phyloP scores from a whole-genome alignment of 2,113 vertebrate species.

The Menidia beryllina region DNA sequence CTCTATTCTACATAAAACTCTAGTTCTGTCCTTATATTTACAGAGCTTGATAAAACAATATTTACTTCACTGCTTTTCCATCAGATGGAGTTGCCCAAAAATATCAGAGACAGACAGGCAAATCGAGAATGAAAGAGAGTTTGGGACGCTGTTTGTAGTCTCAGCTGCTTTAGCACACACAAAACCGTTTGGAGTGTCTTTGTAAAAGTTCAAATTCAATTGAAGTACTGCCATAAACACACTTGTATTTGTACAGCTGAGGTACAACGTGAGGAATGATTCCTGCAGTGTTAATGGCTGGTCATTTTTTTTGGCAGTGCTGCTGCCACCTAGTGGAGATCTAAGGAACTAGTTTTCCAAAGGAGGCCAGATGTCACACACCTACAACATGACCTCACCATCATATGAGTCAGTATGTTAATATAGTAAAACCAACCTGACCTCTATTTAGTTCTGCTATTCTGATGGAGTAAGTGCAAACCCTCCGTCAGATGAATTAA shows the following conservation, averaged over 20 bases:
- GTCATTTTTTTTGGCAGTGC: slow-evolving; percentile 60
- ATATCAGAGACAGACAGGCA: too few species aligned
- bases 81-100: not conserved
- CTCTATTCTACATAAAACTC: slow-evolving; percentile 9
- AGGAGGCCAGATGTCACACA: slow-evolving; percentile 65
- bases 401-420: slow-evolving; percentile 31
- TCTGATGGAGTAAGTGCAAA: slow-evolving; percentile 33
- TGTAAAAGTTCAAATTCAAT: slow-evolving; percentile 10
- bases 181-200: slow-evolving; percentile 16
- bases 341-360: slow-evolving; percentile 56
- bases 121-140: too few species aligned
- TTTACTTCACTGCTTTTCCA: not conserved
- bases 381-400: slow-evolving; percentile 49
- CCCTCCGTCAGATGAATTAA: slow-evolving; percentile 9
- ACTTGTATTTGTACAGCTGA: slow-evolving; percentile 26
- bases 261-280: slow-evolving; percentile 31
- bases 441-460: slow-evolving; percentile 32
- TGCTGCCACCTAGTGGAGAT: slow-evolving; percentile 79
- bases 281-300: slow-evolving; percentile 54
- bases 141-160: not conserved
- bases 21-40: slow-evolving; percentile 15
- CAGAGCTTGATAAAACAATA: slow-evolving; percentile 9
- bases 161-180: slow-evolving; percentile 6
- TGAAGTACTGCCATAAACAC: slow-evolving; percentile 22
- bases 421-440: slow-evolving; percentile 24